phyloP scores from a whole-genome alignment of 2,888 invertebrate species.

The Tanypteryx hageni region DNA sequence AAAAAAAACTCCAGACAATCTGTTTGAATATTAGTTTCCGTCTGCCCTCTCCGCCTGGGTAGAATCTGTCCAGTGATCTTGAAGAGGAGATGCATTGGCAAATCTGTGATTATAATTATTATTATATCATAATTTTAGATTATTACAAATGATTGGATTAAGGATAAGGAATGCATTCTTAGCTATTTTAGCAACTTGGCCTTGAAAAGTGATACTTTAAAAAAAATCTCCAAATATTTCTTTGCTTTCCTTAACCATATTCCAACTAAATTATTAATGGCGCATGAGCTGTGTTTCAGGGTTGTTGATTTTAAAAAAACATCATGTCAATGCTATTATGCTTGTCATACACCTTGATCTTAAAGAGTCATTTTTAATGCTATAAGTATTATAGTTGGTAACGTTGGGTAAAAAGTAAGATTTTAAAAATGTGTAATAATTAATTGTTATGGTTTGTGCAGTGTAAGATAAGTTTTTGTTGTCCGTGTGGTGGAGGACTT shows the following conservation, averaged over 20 bases:
- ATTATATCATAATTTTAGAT: slow-evolving; percentile 27
- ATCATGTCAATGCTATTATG: not conserved
- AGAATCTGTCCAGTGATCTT: not conserved
- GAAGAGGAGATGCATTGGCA: not conserved
- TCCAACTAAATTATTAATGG: slow-evolving; percentile 12
- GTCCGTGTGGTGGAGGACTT: slow-evolving; percentile 39
- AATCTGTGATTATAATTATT: slow-evolving; percentile 54
- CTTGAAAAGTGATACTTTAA: slow-evolving; percentile 9
- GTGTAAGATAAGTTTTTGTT: slow-evolving; percentile 30
- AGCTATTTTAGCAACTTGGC: slow-evolving; percentile 10
- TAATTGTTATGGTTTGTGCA: slow-evolving; percentile 43
- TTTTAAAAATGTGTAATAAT: slow-evolving; percentile 8
- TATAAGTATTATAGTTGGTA: not conserved
- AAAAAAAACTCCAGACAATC: not conserved
- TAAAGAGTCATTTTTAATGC: slow-evolving; percentile 45
- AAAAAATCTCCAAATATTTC: not conserved
- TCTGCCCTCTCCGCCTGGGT: not conserved
- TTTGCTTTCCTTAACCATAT: slow-evolving; percentile 20
- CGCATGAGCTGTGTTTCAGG: not conserved
- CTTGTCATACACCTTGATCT: not conserved
- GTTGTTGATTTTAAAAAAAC: not conserved
- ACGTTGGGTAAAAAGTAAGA: slow-evolving; percentile 9
- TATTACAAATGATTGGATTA: slow-evolving; percentile 31
- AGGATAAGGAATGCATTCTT: slow-evolving; percentile 42
- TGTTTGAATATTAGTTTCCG: not conserved